These are phyloP conservation scores for Paradoxurus hermaphroditus DNA, from an alignment of 2,113 vertebrate species.

Conservation along the genomic window DNA sequence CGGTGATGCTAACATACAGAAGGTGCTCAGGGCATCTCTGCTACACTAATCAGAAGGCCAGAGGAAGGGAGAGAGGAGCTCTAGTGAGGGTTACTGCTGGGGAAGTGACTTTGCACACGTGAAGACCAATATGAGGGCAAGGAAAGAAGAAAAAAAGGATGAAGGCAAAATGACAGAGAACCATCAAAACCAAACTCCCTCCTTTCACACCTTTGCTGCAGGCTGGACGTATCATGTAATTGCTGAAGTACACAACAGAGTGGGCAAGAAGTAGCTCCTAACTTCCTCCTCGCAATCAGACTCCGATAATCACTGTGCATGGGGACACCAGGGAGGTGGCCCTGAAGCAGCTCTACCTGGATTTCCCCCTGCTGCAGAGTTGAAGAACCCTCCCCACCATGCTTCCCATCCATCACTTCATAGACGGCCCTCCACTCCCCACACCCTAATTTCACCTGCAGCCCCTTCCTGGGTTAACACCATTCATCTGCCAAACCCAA, in stretches of 20 bases:
- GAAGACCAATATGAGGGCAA: not conserved
- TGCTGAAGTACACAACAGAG: not conserved
- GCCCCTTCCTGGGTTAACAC: not conserved
- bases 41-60: not conserved
- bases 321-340: accelerated
- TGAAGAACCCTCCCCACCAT: not conserved
- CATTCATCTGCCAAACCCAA: not conserved
- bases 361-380: not conserved
- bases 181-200: not conserved
- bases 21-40: not conserved
- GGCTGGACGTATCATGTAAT: not conserved
- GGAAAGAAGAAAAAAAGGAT: not conserved
- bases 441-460: not conserved
- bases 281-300: no score
- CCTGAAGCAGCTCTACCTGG: not conserved
- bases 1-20: accelerated
- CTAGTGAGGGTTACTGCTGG: not conserved
- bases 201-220: not conserved
- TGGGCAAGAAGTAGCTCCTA: not conserved
- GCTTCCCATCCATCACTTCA: not conserved
- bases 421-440: not conserved
- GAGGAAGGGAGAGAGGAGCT: not conserved
- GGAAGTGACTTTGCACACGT: no score
- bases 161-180: not conserved
- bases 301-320: not conserved